phyloP scores from a whole-genome alignment of 2,888 invertebrate genomes.

The Frankliniella fusca region DNA sequence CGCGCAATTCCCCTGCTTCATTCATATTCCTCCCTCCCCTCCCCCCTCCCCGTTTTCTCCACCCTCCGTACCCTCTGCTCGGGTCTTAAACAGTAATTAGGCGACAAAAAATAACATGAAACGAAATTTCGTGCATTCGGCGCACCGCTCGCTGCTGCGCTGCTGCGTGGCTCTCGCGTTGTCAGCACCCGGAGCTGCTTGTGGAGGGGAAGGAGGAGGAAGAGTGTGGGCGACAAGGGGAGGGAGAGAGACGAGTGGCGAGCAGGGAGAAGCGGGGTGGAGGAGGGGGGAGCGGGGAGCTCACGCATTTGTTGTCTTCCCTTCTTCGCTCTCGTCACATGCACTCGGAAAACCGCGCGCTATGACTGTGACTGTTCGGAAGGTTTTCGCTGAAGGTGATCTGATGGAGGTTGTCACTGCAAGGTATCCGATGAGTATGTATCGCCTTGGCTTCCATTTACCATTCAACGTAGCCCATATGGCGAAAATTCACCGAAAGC shows the following conservation, averaged over 20 bases:
- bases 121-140: neutral
- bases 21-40: neutral
- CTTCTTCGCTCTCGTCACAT: no score
- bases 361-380: no score
- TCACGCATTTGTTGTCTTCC: no score
- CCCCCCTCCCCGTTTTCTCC: neutral
- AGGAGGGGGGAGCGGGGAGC: neutral
- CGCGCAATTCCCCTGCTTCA: slow-evolving; percentile 8
- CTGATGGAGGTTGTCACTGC: no score
- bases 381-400: no score
- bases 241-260: neutral
- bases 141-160: neutral
- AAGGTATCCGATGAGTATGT: no score
- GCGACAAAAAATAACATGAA: neutral
- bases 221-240: neutral
- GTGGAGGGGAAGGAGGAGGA: neutral
- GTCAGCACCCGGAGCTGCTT: no score
- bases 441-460: no score
- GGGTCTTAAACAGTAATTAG: slow-evolving; percentile 5
- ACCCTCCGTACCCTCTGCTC: neutral
- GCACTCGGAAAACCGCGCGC: no score
- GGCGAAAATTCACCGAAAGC: no score
- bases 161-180: no score
- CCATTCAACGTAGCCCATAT: no score
- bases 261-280: neutral